Conservation (phyloP, 2,888 invertebrate genomes). For the Tetragnatha montana region DNA sequence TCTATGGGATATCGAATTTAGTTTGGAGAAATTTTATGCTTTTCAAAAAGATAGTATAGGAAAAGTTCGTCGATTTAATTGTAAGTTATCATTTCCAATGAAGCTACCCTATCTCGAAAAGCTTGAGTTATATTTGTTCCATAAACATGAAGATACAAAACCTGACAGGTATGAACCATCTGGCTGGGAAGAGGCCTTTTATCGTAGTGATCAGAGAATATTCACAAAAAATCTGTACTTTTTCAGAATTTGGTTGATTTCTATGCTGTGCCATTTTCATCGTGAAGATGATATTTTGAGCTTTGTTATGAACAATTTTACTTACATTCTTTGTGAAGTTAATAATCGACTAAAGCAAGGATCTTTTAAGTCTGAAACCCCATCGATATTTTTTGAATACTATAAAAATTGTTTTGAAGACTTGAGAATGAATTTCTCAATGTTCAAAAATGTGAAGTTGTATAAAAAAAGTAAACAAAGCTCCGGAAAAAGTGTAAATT, state of each 20-base stretch:
- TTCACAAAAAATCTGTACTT: constrained; percentile 29
- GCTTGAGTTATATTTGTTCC: constrained; percentile 13
- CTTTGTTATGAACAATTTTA: constrained; percentile 2
- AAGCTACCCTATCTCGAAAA: constrained; percentile 28
- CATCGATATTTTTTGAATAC: background rate
- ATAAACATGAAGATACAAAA: background rate
- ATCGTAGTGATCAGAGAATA: constrained; percentile 11
- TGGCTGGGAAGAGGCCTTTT: constrained; percentile 32
- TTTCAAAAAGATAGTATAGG: too few relatives aligned
- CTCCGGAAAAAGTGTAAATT: too few relatives aligned
- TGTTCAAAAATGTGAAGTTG: constrained; percentile 21
- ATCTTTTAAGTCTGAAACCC: background rate
- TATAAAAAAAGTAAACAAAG: background rate
- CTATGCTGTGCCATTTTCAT: background rate
- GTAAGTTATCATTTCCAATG: constrained; percentile 19
- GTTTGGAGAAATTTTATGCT: too few relatives aligned
- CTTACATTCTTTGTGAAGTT: constrained; percentile 13
- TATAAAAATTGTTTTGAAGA: constrained; percentile 20
- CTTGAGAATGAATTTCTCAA: background rate
- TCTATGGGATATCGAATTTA: too few relatives aligned
- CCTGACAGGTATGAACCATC: background rate
- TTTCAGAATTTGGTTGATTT: constrained; percentile 37
- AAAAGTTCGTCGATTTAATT: too few relatives aligned
- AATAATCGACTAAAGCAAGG: background rate
- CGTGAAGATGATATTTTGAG: background rate